These are phyloP conservation scores for Meiosimyza platycephala DNA, from an alignment of 2,888 invertebrate species.

Conservation along the genomic window DNA sequence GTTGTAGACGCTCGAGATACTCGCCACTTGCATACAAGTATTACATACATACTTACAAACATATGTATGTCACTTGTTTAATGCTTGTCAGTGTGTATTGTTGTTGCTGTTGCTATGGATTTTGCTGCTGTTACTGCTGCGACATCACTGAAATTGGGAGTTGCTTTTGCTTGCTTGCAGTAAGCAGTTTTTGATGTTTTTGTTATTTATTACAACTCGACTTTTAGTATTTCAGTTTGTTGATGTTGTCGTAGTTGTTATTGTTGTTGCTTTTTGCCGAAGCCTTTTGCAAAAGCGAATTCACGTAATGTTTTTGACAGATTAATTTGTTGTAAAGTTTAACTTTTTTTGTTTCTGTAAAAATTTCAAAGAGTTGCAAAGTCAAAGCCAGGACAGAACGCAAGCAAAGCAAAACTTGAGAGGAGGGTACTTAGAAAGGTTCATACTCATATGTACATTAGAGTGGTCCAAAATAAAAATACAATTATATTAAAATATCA, in stretches of 20 bases:
- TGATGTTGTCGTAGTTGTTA: not conserved
- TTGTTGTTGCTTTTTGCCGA: not conserved
- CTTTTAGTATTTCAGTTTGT: slow-evolving; percentile 18
- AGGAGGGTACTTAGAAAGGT: not conserved
- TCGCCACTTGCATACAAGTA: slow-evolving; percentile 1
- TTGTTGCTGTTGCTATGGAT: slow-evolving; percentile 5
- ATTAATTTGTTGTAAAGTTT: slow-evolving; percentile 18
- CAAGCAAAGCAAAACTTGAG: not conserved
- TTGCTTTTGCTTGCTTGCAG: not conserved
- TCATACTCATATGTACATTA: too few relatives aligned
- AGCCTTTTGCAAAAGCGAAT: not conserved
- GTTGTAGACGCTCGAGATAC: not conserved
- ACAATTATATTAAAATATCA: too few relatives aligned
- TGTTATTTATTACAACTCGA: slow-evolving; percentile 4
- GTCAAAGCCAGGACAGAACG: not conserved
- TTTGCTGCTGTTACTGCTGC: slow-evolving; percentile 1
- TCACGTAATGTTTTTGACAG: slow-evolving; percentile 22
- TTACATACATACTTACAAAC: too few relatives aligned
- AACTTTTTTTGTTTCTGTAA: slow-evolving; percentile 12
- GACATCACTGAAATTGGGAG: too few relatives aligned
- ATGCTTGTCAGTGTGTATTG: not conserved
- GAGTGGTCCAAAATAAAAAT: too few relatives aligned
- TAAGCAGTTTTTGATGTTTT: slow-evolving; percentile 19
- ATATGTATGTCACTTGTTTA: slow-evolving; percentile 14
- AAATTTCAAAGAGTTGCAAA: slow-evolving; percentile 10